Base-by-base conservation (phyloP, 2,113 vertebrate genomes). In the Triplophysa dalaica region DNA sequence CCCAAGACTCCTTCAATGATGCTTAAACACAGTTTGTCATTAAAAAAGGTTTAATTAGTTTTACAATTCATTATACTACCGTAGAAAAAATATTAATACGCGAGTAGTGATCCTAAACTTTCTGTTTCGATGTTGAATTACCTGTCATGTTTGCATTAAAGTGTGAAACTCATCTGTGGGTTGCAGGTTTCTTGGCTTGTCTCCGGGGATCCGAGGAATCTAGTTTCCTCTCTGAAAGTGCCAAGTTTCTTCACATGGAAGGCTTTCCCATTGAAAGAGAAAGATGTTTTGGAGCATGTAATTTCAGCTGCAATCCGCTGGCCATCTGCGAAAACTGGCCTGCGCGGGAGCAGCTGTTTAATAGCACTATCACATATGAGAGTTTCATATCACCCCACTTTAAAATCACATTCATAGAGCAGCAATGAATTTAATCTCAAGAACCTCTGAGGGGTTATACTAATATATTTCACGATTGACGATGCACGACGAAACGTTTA, bases 321-420 rank as follows among this genome's bases (percentile, higher is more conserved):
- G 77, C 78, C 83, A 80, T 87, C 80, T 85, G 81, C 64, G 75
- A 61, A 73, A 56, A 26, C 75, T 85, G 82, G 77, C 78, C 54
- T 68, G 68, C 21, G 29, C 38, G 79, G 82, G 62, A 78, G 69
- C 89, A 91, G 88, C 83, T 91, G 89, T 81, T 86, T 82, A 80
- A 78, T 73, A 82, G 63, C 67, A 8, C 11, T 17, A 74, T 85
- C 80, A 77, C 65, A 84, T 83, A 80, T 38, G 68, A 77, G 64
- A 74, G 21, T 85, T 85, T 80, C 78, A 89, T 88, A 85, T 85
- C 77, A 76, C 61, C 52, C 61, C 66, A 77, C 56, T 81, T 66
- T 56, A 69, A 75, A 76, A 80, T 66, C 63, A 62, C 62, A 56
- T 70, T 58, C 72, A 64, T 24, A 62, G 54, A 16, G 66, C 43